Evolutionary conservation across 2,797 vertebrate genomes (phyloP).

Genomic region (Alca torda): DNA sequence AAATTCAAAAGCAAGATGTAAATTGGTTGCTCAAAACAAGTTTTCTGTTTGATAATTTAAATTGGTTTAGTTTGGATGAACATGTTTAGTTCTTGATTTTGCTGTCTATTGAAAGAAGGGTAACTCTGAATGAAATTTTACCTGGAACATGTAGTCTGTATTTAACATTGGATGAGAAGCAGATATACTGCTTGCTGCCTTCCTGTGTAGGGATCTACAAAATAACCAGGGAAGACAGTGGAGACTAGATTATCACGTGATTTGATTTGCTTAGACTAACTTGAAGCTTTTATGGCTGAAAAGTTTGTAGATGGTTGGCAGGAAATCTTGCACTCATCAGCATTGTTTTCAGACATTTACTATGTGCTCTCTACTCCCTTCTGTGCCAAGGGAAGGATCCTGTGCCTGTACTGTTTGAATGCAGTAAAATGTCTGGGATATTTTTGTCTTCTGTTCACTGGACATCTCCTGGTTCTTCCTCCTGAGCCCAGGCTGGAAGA

Average conservation of each 20-base stretch:
- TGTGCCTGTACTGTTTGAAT: background rate
- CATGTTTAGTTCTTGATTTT: background rate
- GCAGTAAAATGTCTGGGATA: background rate
- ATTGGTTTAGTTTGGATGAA: background rate
- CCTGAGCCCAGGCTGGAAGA: background rate
- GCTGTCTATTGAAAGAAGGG: background rate
- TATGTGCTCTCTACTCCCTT: background rate
- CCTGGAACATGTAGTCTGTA: background rate
- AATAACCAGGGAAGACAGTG: background rate
- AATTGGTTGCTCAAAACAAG: background rate
- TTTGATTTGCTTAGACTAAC: background rate
- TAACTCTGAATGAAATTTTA: background rate
- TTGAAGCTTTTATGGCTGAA: background rate
- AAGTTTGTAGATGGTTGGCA: background rate
- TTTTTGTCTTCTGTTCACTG: background rate
- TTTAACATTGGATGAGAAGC: background rate
- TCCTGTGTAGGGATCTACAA: background rate
- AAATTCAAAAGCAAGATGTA: background rate
- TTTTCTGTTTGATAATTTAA: conserved; percentile 7
- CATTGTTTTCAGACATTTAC: background rate
- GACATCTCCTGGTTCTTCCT: background rate
- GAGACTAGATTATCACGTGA: background rate
- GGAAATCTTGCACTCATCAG: background rate
- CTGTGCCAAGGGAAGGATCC: background rate
- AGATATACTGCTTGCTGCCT: background rate